Evolutionary conservation across 2,888 invertebrate genomes (phyloP).

Genomic region (Clunio marinus): DNA sequence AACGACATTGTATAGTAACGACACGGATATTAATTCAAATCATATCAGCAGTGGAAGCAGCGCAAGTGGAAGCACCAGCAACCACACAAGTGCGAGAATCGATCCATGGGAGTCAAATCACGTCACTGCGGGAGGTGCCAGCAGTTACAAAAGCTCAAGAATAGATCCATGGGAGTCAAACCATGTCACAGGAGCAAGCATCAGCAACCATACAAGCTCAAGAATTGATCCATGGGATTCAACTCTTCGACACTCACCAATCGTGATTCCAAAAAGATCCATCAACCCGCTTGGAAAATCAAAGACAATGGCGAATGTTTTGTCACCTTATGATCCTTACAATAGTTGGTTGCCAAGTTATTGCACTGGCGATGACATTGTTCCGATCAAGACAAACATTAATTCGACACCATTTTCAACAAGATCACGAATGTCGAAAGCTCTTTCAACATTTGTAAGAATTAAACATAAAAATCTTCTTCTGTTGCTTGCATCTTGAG

Average conservation of each 20-base stretch:
- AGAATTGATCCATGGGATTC: conserved; percentile 28
- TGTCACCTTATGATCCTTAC: not conserved
- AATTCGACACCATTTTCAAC: conserved; percentile 40
- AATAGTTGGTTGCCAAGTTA: conserved; percentile 15
- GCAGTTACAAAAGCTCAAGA: no score
- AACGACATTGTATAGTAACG: conserved; percentile 47
- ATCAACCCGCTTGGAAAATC: conserved; percentile 25
- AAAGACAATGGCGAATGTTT: conserved; percentile 32
- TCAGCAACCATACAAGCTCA: not conserved
- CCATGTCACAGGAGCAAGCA: conserved; percentile 9
- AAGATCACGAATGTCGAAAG: conserved; percentile 53
- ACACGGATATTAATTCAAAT: no score
- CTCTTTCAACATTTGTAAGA: conserved; percentile 52
- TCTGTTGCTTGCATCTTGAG: conserved; percentile 10
- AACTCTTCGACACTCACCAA: conserved; percentile 9
- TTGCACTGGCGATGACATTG: conserved; percentile 11
- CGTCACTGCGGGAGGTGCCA: no score
- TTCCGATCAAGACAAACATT: conserved; percentile 28
- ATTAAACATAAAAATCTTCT: conserved; percentile 39
- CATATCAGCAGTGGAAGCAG: no score
- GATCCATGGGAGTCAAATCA: conserved; percentile 20
- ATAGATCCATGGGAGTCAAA: no score
- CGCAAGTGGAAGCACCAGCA: conserved; percentile 4
- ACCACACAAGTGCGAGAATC: not conserved
- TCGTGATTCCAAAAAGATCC: conserved; percentile 25